phyloP scores from a whole-genome alignment of 2,113 vertebrate species.

The Pardalotus punctatus region DNA sequence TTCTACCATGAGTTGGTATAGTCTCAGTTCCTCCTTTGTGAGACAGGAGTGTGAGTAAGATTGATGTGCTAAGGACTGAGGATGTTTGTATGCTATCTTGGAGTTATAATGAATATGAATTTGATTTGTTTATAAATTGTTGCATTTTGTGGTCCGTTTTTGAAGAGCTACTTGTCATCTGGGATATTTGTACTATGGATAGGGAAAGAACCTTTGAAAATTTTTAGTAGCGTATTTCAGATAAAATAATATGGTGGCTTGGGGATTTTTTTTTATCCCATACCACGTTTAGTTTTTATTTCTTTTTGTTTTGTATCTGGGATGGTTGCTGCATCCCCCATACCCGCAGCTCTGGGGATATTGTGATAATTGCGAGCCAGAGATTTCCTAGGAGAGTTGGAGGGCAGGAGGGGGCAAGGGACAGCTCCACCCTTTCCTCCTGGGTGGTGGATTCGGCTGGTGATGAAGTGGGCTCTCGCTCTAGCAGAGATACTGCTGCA shows the following conservation, averaged over 20 bases:
- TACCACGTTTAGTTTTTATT: too few relatives aligned
- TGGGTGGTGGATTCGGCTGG: too few relatives aligned
- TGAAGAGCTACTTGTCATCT: neutral
- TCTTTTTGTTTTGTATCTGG: too few relatives aligned
- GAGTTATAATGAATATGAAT: neutral
- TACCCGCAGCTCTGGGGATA: too few relatives aligned
- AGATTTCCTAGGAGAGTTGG: too few relatives aligned
- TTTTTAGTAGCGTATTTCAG: neutral
- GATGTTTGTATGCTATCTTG: neutral
- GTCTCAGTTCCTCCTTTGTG: neutral
- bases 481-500: too few relatives aligned
- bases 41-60: neutral
- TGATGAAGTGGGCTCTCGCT: too few relatives aligned
- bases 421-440: too few relatives aligned
- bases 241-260: neutral
- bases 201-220: neutral
- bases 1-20: neutral
- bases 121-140: neutral
- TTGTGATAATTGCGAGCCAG: too few relatives aligned
- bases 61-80: neutral
- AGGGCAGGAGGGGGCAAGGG: too few relatives aligned
- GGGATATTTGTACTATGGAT: neutral
- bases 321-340: too few relatives aligned
- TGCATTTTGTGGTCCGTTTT: neutral
- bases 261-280: too few relatives aligned